Percentiles rank a stretch among this genome's conserved stretches.
Evolutionary conservation across 2,888 invertebrate species (phyloP).

Genomic region (Ctenicera cuprea): DNA sequence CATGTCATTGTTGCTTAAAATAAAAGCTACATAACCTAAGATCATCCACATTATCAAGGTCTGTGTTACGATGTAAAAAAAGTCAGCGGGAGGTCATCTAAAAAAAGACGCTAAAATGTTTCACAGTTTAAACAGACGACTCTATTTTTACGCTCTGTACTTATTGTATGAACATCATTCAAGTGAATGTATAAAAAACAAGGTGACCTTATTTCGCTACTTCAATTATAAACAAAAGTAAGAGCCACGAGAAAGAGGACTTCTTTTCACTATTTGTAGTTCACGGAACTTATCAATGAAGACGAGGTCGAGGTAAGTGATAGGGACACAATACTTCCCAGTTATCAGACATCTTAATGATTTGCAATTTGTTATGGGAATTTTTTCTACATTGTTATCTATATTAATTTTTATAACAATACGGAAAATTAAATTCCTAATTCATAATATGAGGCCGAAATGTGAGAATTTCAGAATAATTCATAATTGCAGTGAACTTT

Average conservation of each 20-base stretch:
- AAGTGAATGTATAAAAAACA: background rate
- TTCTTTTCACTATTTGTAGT: constrained; percentile 6
- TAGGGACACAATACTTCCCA: background rate
- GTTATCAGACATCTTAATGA: background rate
- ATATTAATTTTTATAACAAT: too few species aligned
- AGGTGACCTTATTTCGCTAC: background rate
- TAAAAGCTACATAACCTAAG: too few species aligned
- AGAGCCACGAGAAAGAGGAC: background rate
- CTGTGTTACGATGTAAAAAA: constrained; percentile 1
- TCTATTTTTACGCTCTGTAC: background rate
- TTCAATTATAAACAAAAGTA: constrained; percentile 3
- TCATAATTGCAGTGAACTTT: too few species aligned
- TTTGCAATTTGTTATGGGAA: too few species aligned
- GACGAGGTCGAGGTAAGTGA: constrained; percentile 29
- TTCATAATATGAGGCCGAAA: too few species aligned
- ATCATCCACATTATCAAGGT: constrained; percentile 8
- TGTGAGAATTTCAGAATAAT: too few species aligned
- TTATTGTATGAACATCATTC: background rate
- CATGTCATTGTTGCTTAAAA: too few species aligned
- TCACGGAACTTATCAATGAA: constrained; percentile 7
- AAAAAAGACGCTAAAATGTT: background rate
- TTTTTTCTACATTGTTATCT: too few species aligned
- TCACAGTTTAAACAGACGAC: background rate
- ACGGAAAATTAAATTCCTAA: too few species aligned
- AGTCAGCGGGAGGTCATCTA: constrained; percentile 7